Base-by-base conservation (phyloP, 1,140 invertebrate species). In the Sycophila sp. region DNA sequence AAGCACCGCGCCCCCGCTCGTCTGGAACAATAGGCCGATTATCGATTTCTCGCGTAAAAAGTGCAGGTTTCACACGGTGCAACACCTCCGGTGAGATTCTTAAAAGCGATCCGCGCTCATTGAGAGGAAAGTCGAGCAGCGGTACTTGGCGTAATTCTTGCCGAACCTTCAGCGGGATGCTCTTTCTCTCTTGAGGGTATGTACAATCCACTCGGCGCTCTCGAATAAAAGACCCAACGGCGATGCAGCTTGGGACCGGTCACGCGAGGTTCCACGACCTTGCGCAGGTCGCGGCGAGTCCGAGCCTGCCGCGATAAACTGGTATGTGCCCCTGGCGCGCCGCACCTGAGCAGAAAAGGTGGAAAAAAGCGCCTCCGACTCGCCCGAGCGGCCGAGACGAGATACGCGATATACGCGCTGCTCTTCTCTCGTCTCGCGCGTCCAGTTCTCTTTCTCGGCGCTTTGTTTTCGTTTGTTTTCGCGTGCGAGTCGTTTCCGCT, bases 211-310 rank as follows among this genome's bases (percentile, higher is more conserved):
- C 4, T 40, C 4, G 11, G n/a, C n/a, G 40, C n/a, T 15, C 4
- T 7, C 40, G 8, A 42, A 17, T 42, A 42, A 19, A 42, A n/a
- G n/a, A n/a, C 7, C n/a, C 40, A 42, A 42, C n/a, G 19, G n/a
- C 4, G 40, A n/a, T n/a, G n/a, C n/a, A n/a, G n/a, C n/a, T n/a
- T n/a, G n/a, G n/a, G n/a, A 17, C n/a, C 1, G 40, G 40, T 42
- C 40, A 24, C 42, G 7, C 5, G n/a, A 30, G 32, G 53, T 56
- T 56, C 53, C 53, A 32, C 53, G 53, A 56, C 53, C 53, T 56
- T 56, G 32, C 53, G 53, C 53, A 34, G 17, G 53, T 56, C 22
- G n/a, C 53, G 22, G 36, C 53, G 53, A n/a, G 53, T 56, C 32
- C 28, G 13, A 34, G 22, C 53, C 53, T 32, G 53, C n/a, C n/a